Percentiles rank a stretch among this genome's conserved stretches.
phyloP scores from a whole-genome alignment of 2,113 vertebrate genomes.

The Oreamnos americanus region DNA sequence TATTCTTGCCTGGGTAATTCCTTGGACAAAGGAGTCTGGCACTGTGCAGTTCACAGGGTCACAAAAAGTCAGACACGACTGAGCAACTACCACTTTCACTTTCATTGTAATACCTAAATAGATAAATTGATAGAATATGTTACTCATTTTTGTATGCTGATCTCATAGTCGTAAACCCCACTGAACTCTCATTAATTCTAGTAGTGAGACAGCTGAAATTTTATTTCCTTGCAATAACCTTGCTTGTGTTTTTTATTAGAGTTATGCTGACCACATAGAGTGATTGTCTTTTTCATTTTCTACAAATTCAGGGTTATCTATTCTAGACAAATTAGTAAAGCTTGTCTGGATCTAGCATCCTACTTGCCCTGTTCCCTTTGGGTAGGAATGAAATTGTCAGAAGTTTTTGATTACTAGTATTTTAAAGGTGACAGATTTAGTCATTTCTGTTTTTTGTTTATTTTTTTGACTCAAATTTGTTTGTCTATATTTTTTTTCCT shows the following conservation, averaged over 20 bases:
- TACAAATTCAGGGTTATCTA: not conserved
- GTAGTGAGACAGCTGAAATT: not conserved
- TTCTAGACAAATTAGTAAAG: not conserved
- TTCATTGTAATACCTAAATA: not conserved
- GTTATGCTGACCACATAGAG: not conserved
- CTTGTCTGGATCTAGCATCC: not conserved
- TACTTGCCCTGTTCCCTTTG: not conserved
- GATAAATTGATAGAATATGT: not conserved
- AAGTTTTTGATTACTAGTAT: not conserved
- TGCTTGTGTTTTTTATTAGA: not conserved
- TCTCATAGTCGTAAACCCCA: not conserved
- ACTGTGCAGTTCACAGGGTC: not conserved
- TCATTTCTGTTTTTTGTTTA: not conserved
- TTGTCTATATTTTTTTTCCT: not conserved
- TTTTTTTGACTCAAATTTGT: not conserved
- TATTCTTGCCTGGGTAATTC: not conserved
- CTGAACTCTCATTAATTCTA: not conserved
- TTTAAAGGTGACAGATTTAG: not conserved
- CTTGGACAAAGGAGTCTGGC: not conserved
- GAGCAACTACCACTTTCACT: not conserved
- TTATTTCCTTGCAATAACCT: not conserved
- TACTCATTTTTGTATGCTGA: not conserved
- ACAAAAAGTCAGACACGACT: not conserved
- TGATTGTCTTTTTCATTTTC: not conserved
- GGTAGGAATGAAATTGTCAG: not conserved